Evolutionary conservation across 2,888 invertebrate species (phyloP).

Genomic region (Tachystola acroxantha): DNA sequence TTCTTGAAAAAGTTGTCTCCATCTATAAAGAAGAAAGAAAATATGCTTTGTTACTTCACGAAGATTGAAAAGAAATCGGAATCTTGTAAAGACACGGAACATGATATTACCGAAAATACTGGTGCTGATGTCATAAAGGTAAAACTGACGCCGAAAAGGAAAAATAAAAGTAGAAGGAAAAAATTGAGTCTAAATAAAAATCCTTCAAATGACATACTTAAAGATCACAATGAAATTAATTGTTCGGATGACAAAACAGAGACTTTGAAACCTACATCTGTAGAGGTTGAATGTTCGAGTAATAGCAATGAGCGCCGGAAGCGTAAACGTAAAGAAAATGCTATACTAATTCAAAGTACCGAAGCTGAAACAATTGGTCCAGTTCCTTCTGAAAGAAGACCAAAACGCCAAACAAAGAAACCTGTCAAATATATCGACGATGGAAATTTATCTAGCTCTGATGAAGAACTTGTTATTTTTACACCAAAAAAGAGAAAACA

Average conservation of each 20-base stretch:
- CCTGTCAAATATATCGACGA: slow-evolving; percentile 60
- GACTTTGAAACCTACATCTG: slow-evolving; percentile 2
- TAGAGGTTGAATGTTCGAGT: not conserved
- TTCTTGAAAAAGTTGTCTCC: slow-evolving; percentile 76
- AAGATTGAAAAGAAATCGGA: slow-evolving; percentile 60
- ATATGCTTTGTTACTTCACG: slow-evolving; percentile 79
- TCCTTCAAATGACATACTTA: slow-evolving; percentile 13
- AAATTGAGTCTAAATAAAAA: slow-evolving; percentile 31
- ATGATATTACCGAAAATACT: slow-evolving; percentile 15
- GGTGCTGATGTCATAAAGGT: slow-evolving; percentile 46
- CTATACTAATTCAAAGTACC: not conserved
- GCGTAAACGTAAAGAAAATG: slow-evolving; percentile 23
- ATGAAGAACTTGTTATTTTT: slow-evolving; percentile 65
- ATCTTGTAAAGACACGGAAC: slow-evolving; percentile 24
- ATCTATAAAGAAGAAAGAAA: slow-evolving; percentile 78
- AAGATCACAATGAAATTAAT: slow-evolving; percentile 15
- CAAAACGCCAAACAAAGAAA: slow-evolving; percentile 54
- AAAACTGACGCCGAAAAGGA: slow-evolving; percentile 43
- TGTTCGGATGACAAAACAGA: slow-evolving; percentile 10
- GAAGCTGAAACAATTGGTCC: slow-evolving; percentile 4
- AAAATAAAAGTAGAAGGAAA: slow-evolving; percentile 42
- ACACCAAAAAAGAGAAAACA: slow-evolving; percentile 59
- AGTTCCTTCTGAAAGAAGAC: slow-evolving; percentile 29
- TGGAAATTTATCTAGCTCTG: slow-evolving; percentile 44
- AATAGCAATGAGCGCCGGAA: slow-evolving; percentile 18